Evolutionary conservation across 1,140 invertebrate species (phyloP).

Genomic region (Sarcophaga peregrina): DNA sequence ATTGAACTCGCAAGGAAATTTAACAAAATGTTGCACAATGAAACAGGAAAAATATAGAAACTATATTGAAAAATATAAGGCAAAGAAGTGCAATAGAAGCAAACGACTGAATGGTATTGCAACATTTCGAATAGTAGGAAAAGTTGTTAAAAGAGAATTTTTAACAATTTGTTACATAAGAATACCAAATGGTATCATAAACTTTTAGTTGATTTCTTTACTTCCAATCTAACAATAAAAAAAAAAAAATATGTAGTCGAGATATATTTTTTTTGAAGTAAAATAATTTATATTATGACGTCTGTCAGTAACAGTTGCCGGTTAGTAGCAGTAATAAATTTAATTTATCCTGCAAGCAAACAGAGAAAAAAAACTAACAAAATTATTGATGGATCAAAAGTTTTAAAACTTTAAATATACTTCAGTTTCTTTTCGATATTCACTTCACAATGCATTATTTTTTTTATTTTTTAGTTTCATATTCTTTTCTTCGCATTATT

Average conservation of each 20-base stretch:
- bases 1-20: conserved; percentile 23
- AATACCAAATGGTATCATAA: conserved; percentile 40
- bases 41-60: no score
- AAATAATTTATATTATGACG: conserved; percentile 32
- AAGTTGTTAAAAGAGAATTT: conserved; percentile 41
- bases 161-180: conserved; percentile 39
- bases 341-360: conserved; percentile 5
- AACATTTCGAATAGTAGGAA: no score
- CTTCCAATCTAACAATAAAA: background rate
- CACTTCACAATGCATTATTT: no score
- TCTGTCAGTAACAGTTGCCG: conserved; percentile 29
- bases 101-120: background rate
- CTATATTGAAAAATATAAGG: background rate
- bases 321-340: conserved; percentile 31
- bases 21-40: conserved; percentile 9
- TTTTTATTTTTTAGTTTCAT: no score
- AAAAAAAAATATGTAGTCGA: background rate
- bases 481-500: background rate
- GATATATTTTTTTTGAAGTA: background rate
- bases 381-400: conserved; percentile 37
- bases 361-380: no score
- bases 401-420: background rate
- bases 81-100: background rate
- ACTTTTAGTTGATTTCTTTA: conserved; percentile 23
- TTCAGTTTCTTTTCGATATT: no score